Evolutionary conservation across 1,140 invertebrate genomes (phyloP), one percentile per base, ranked within the genome.

Genomic region (Popillia japonica): DNA sequence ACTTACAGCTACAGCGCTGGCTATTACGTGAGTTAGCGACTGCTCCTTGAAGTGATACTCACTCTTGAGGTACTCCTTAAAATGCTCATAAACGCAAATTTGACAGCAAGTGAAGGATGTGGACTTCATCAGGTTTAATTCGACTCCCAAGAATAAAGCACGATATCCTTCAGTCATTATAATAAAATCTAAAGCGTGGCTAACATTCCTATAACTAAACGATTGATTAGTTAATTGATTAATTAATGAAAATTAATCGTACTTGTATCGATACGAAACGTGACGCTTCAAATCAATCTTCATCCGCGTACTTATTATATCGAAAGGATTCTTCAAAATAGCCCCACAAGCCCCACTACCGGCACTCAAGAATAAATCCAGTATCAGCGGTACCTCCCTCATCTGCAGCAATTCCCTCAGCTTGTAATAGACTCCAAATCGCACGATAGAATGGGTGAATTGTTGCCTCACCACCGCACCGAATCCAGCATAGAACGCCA

Each of bases 381-480:
- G 9, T 8, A 64, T 22, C 4, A 64, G 22, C 4, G 61, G 61
- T 11, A 64, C 20, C 61, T 64, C 61, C 17, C 17, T 64, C n/a
- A 40, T 20, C 20, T 73, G 27, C 20, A 40, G 3, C 27, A 14
- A 3, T 8, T 73, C 40, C 72, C 22, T 64, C 1, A 73, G 11
- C 72, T 73, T 73, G 14, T 40, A 6, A 42, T 73, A 73, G 34
- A 73, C n/a, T 3, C 72, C 72, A 20, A 73, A 73, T 40, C 72
- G 11, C 3, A 7, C 8, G 3, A 34, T 40, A 4, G 40, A 40
- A 17, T 40, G 27, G 23, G 40, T 10, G 27, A 73, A 73, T 8
- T 73, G 27, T 17, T 73, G 72, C n/a, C 72, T 17, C 27, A 73
- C 11, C 8, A 9, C 20, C 7, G 3, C 7, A 7, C 3, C 7